Percentiles rank a stretch among this genome's conserved stretches.
These are phyloP conservation scores for Hystrix cristata DNA, from an alignment of 2,113 vertebrate genomes.

Conservation along the genomic window DNA sequence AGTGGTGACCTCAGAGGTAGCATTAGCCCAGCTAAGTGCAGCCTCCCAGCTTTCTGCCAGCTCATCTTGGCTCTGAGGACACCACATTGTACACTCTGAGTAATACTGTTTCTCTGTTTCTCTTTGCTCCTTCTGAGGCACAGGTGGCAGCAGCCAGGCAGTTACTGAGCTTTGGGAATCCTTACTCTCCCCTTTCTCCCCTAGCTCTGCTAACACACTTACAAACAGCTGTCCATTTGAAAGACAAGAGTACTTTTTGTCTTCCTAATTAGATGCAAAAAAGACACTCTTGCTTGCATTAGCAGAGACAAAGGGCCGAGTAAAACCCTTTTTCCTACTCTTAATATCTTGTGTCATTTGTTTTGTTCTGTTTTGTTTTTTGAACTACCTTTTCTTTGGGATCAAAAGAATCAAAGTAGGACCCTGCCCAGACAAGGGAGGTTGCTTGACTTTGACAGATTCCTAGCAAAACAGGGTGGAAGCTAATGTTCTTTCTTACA, in stretches of 20 bases:
- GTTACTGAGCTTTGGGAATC: not conserved
- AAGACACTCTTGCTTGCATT: not conserved
- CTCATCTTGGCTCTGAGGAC: not conserved
- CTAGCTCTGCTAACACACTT: not conserved
- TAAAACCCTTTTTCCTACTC: not conserved
- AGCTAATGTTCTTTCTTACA: not conserved
- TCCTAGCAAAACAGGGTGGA: not conserved
- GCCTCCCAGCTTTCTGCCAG: not conserved
- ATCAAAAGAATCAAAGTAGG: constrained; percentile 3
- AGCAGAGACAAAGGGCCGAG: not conserved
- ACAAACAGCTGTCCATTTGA: not conserved
- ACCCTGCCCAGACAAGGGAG: not conserved
- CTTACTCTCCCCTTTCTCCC: not conserved
- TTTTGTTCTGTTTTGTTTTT: not conserved
- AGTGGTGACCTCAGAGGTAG: not conserved
- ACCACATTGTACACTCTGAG: not conserved
- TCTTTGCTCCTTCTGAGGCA: not conserved
- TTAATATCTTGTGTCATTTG: not conserved
- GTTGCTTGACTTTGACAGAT: not conserved
- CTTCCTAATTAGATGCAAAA: not conserved
- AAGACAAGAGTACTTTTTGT: not conserved
- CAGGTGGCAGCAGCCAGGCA: not conserved
- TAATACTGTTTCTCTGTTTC: not conserved
- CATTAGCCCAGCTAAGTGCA: not conserved
- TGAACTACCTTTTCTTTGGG: not conserved